phyloP scores from a whole-genome alignment of 2,113 vertebrate species.

The Spheniscus mendiculus region DNA sequence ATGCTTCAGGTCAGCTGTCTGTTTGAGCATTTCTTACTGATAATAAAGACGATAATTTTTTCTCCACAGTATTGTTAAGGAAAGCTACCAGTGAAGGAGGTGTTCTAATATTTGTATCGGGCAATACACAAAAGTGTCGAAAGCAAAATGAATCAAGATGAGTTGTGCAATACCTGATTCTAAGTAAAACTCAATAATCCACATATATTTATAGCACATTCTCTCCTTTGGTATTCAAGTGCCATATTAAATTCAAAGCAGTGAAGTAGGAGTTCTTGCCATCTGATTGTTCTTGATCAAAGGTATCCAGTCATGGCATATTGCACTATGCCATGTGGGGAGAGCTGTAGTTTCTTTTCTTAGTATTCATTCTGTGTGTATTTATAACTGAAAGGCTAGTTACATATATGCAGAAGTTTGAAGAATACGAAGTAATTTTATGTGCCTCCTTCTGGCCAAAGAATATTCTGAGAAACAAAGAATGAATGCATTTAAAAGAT shows the following conservation, averaged over 20 bases:
- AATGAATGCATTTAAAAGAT: neutral
- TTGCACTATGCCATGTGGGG: neutral
- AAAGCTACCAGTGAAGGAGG: neutral
- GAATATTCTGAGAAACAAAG: neutral
- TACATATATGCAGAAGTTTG: neutral
- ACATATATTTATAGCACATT: neutral
- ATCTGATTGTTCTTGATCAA: constrained; percentile 15
- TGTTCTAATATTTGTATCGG: neutral
- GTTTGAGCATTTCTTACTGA: neutral
- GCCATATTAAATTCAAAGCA: neutral
- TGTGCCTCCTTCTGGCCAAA: neutral
- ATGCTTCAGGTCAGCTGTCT: neutral
- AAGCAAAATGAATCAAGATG: neutral
- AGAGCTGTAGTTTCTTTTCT: neutral
- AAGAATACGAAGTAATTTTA: neutral
- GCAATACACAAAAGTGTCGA: neutral
- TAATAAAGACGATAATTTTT: neutral
- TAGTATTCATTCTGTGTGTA: neutral
- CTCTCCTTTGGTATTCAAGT: neutral
- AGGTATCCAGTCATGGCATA: neutral
- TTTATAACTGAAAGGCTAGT: constrained; percentile 1
- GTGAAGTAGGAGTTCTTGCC: neutral
- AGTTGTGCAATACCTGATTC: neutral
- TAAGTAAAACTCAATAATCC: neutral
- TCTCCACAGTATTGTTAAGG: neutral